Evolutionary conservation across 53 echinoderm and acorn worm species (phyloP).

Genomic region (Temnopleurus reevesii): DNA sequence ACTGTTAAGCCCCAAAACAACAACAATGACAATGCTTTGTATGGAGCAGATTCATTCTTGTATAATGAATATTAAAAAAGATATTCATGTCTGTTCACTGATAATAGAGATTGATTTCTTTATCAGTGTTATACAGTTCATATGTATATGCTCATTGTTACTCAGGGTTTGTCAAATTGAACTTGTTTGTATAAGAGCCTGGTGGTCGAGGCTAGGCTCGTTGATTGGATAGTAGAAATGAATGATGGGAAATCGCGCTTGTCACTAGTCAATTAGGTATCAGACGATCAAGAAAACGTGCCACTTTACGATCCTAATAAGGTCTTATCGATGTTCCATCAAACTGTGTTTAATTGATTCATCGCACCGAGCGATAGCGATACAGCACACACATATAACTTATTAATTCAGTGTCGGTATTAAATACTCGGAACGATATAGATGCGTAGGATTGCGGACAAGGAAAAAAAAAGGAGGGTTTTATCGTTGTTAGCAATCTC

Average conservation of each 20-base stretch:
- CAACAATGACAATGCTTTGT: too few species aligned
- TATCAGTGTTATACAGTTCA: too few species aligned
- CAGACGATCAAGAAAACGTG: neutral
- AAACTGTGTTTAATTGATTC: slow-evolving; percentile 35
- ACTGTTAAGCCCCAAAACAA: too few species aligned
- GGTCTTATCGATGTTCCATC: slow-evolving; percentile 41
- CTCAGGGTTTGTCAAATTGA: too few species aligned
- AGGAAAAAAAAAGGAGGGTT: neutral
- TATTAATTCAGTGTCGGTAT: slow-evolving; percentile 39
- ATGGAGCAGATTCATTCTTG: too few species aligned
- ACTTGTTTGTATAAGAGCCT: too few species aligned
- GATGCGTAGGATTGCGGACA: slow-evolving; percentile 27
- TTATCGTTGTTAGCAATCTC: slow-evolving; percentile 21
- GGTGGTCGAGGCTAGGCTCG: neutral
- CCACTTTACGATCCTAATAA: slow-evolving; percentile 38
- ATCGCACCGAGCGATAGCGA: slow-evolving; percentile 5
- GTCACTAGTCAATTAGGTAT: slow-evolving; percentile 34
- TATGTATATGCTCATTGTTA: too few species aligned
- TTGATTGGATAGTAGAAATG: neutral
- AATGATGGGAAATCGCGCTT: slow-evolving; percentile 45
- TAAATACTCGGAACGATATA: neutral
- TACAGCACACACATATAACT: slow-evolving; percentile 20
- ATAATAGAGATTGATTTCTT: too few species aligned
- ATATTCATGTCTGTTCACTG: too few species aligned
- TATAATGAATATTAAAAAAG: too few species aligned